These are phyloP conservation scores for Vesta saturnalis DNA, from an alignment of 2,888 invertebrate species.

Conservation along the genomic window DNA sequence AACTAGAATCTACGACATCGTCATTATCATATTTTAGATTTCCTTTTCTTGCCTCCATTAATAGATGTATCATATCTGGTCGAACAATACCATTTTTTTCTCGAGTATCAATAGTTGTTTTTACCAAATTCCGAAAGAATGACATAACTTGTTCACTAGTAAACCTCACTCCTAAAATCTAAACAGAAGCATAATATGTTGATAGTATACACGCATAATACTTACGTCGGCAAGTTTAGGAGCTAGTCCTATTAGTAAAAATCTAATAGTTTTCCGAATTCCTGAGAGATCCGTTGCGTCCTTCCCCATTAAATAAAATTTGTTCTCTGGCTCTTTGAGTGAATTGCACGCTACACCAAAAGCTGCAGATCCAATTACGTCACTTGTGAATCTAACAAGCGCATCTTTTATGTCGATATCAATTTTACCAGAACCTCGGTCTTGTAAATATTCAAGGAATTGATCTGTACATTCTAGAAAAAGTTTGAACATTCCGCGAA, in stretches of 20 bases:
- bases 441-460: conserved; percentile 46
- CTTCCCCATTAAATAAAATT: conserved; percentile 61
- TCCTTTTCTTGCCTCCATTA: not conserved
- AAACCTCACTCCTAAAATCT: not conserved
- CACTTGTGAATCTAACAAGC: conserved; percentile 54
- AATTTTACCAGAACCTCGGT: conserved; percentile 19
- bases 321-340: conserved; percentile 49
- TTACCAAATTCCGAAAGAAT: not conserved
- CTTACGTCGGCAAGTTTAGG: conserved; percentile 4
- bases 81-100: not conserved
- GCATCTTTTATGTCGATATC: conserved; percentile 50
- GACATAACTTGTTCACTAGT: not conserved
- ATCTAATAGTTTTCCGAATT: conserved; percentile 10
- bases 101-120: not conserved
- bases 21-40: not conserved
- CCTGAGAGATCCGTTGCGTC: conserved; percentile 57
- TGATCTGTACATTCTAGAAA: conserved; percentile 35
- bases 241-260: not conserved
- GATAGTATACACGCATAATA: not conserved
- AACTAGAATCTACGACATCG: not conserved
- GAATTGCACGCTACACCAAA: conserved; percentile 55
- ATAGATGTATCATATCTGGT: conserved; percentile 19
- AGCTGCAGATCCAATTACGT: conserved; percentile 56
- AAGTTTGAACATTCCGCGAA: conserved; percentile 32
- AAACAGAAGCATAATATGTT: not conserved